Conservation (phyloP, 2,113 vertebrate species). For the Poecile atricapillus region DNA sequence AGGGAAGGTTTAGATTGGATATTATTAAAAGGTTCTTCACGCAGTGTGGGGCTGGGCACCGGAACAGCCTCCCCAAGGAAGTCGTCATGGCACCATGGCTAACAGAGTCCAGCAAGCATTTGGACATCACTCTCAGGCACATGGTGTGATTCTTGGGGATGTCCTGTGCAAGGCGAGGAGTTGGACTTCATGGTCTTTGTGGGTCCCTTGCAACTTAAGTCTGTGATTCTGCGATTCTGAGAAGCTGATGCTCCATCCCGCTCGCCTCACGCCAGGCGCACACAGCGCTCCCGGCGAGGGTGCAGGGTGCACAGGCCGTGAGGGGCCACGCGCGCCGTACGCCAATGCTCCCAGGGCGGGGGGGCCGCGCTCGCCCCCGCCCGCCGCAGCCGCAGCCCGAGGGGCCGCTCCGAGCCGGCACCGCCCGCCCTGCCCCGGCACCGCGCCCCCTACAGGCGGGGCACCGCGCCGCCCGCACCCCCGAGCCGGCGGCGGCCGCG, state of each 20-base stretch:
- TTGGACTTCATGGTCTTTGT: neutral
- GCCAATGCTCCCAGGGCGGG: rapidly evolving
- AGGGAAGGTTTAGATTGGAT: neutral
- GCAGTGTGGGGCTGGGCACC: neutral
- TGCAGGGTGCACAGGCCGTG: rapidly evolving
- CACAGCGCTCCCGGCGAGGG: rapidly evolving
- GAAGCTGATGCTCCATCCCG: neutral
- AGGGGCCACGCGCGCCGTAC: neutral
- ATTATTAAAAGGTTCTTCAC: neutral
- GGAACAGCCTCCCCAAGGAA: neutral
- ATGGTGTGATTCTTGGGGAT: neutral
- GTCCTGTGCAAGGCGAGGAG: neutral
- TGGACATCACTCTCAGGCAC: neutral
- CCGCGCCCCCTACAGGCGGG: neutral
- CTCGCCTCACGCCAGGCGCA: neutral
- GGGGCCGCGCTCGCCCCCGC: neutral
- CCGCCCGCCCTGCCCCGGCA: neutral
- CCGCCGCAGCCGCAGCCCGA: neutral
- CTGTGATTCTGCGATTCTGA: neutral
- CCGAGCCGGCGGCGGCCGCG: too few relatives aligned
- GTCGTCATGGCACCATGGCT: neutral
- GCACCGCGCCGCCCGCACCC: neutral
- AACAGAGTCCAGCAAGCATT: neutral
- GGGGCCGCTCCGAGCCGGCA: neutral
- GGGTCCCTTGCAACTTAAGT: neutral